Evolutionary conservation across 2,797 vertebrate genomes (phyloP).

Genomic region (Percopsis omiscomaycus): DNA sequence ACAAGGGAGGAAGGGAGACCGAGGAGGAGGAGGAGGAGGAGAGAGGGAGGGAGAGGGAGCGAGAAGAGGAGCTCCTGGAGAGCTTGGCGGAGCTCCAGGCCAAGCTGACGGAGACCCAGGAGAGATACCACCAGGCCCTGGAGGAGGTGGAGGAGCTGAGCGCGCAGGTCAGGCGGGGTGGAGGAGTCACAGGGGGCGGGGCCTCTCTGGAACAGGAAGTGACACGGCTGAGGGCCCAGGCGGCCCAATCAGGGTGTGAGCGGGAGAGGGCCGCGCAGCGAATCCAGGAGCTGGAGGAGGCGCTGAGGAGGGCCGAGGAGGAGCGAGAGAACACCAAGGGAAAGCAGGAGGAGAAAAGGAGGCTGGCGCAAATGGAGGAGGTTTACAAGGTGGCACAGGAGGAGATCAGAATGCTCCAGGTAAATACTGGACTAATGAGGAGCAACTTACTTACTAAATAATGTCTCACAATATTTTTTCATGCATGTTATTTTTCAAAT

Average conservation of each 20-base stretch:
- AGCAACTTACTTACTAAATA: neutral
- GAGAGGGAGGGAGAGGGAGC: conserved; percentile 66
- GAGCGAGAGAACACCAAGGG: conserved; percentile 56
- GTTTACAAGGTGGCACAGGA: conserved; percentile 89
- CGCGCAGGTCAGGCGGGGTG: conserved; percentile 60
- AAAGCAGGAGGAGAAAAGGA: conserved; percentile 73
- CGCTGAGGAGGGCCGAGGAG: conserved; percentile 74
- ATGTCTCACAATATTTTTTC: no score
- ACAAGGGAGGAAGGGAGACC: conserved; percentile 54
- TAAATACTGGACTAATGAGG: conserved; percentile 16
- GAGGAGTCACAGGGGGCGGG: conserved; percentile 48
- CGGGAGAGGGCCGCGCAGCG: conserved; percentile 73
- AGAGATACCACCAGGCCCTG: conserved; percentile 79
- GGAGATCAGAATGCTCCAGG: conserved; percentile 87
- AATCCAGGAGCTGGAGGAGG: conserved; percentile 81
- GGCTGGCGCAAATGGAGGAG: conserved; percentile 78
- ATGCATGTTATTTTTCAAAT: neutral
- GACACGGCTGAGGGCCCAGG: conserved; percentile 77
- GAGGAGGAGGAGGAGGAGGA: conserved; percentile 63
- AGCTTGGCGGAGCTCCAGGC: conserved; percentile 83
- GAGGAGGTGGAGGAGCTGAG: conserved; percentile 82
- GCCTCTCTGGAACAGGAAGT: conserved; percentile 76
- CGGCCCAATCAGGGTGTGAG: conserved; percentile 77
- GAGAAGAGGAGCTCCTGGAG: conserved; percentile 77
- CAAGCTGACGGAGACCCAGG: conserved; percentile 83